These are phyloP conservation scores for Furcula furcula DNA, from an alignment of 2,888 invertebrate genomes.

Conservation along the genomic window DNA sequence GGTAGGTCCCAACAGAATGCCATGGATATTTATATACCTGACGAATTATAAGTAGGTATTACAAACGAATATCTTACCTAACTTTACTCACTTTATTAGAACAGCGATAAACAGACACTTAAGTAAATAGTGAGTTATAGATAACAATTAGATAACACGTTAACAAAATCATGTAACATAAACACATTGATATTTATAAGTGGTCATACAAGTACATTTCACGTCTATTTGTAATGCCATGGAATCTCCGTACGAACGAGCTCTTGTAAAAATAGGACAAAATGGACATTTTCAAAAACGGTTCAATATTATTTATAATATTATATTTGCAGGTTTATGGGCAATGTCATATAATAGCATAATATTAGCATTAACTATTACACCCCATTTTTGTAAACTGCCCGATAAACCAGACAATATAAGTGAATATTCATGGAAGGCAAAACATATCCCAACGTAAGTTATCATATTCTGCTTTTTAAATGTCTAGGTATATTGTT, in stretches of 20 bases:
- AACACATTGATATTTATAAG: background rate
- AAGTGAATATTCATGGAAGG: slow-evolving; percentile 53
- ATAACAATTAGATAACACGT: slow-evolving; percentile 16
- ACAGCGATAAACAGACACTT: slow-evolving; percentile 12
- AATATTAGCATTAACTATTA: slow-evolving; percentile 61
- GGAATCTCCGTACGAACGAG: slow-evolving; percentile 50
- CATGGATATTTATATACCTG: no score
- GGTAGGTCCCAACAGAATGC: no score
- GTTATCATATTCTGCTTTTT: slow-evolving; percentile 10
- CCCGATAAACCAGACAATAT: slow-evolving; percentile 51
- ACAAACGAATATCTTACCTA: no score
- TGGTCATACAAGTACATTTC: background rate
- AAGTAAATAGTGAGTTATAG: slow-evolving; percentile 9
- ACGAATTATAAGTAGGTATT: background rate
- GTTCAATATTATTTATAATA: slow-evolving; percentile 63
- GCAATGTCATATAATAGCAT: slow-evolving; percentile 64
- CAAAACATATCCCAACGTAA: slow-evolving; percentile 50
- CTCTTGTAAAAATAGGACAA: slow-evolving; percentile 49
- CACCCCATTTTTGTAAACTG: slow-evolving; percentile 65
- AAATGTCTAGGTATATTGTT: background rate
- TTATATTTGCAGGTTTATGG: slow-evolving; percentile 53
- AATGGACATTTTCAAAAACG: slow-evolving; percentile 66
- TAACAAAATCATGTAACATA: background rate
- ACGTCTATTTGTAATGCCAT: slow-evolving; percentile 24
- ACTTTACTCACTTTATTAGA: slow-evolving; percentile 5